phyloP scores from a whole-genome alignment of 2,888 invertebrate species.

The Hylaea fasciaria region DNA sequence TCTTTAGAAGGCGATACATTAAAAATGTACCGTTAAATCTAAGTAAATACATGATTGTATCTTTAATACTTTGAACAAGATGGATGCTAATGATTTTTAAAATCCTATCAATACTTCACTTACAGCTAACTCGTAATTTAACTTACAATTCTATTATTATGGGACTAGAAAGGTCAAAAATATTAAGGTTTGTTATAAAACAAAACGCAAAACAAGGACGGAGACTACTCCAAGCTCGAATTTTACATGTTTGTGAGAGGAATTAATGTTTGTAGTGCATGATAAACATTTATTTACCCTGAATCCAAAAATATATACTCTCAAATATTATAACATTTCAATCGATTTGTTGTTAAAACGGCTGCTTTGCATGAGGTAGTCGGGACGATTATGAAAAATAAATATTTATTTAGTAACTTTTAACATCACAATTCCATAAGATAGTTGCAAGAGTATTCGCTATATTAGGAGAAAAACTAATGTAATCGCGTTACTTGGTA shows the following conservation, averaged over 20 bases:
- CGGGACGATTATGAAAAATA: conserved; percentile 49
- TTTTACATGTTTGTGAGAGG: conserved; percentile 21
- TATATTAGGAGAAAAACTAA: conserved; percentile 28
- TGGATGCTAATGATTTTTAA: conserved; percentile 35
- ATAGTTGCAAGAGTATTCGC: conserved; percentile 29
- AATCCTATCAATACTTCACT: conserved; percentile 28
- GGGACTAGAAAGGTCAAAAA: conserved; percentile 75
- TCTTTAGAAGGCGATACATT: conserved; percentile 58
- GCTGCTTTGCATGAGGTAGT: conserved; percentile 60
- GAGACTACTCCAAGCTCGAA: conserved; percentile 67
- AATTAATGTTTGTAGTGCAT: conserved; percentile 35
- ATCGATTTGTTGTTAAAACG: conserved; percentile 38
- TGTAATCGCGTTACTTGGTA: conserved; percentile 11
- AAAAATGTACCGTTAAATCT: conserved; percentile 27
- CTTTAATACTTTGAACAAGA: conserved; percentile 18
- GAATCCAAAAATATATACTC: conserved; percentile 41
- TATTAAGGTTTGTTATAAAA: conserved; percentile 44
- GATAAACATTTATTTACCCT: conserved; percentile 39
- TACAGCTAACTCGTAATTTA: conserved; percentile 27
- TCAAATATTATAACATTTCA: conserved; percentile 35
- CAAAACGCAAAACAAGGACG: conserved; percentile 66
- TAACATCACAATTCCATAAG: conserved; percentile 52
- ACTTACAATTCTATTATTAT: conserved; percentile 57
- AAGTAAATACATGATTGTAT: conserved; percentile 30
- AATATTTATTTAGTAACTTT: conserved; percentile 46